Evolutionary conservation across 92 coral and sea anemone genomes (phyloP), one percentile per base, ranked within the genome.

Genomic region (Galaxea fascicularis): DNA sequence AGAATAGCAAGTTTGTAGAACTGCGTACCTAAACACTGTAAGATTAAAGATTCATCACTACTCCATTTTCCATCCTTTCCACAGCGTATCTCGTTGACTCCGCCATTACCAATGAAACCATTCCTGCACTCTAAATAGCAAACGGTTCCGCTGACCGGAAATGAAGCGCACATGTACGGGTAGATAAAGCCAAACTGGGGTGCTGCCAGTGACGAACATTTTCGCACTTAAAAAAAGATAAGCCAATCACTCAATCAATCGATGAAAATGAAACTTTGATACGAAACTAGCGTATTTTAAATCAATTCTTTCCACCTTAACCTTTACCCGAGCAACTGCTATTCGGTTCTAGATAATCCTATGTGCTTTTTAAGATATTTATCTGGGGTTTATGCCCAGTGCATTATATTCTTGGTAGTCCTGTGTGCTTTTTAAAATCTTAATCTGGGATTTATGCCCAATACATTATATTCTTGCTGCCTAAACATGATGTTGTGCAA

Each of bases 121-220:
- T 66, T 65, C 58, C 65, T n/a, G 74, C 89, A 85, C 35, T 68
- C 74, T 18, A 79, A 79, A 18, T 65, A 27, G 72, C 84, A 79
- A 21, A 29, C 65, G 57, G 84, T 79, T 47, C 84, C 74, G 24
- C 84, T 79, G 65, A 64, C 47, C 47, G 84, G 84, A 45, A 5
- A 79, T 46, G 65, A 79, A 47, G 41, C 51, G 70, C 94, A 90
- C 89, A 83, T 78, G 20, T 88, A 85, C 4, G 94, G 94, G 44
- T 90, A 90, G 41, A 90, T 88, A 54, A 82, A 90, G 25, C 94
- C 94, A 78, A 87, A 51, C n/a, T 21, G 41, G 0, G 91, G 94
- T 0, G 74, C 74, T 8, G 51, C 68, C 20, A 90, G 75, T 9
- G 94, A 85, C 18, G 71, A 76, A 51, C 94, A 90, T 29, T 85